Percentiles rank a stretch among this genome's conserved stretches.
Evolutionary conservation across 30 jellyfish, hydroid and myxozoan genomes (phyloP).

Genomic region (Turritopsis rubra): DNA sequence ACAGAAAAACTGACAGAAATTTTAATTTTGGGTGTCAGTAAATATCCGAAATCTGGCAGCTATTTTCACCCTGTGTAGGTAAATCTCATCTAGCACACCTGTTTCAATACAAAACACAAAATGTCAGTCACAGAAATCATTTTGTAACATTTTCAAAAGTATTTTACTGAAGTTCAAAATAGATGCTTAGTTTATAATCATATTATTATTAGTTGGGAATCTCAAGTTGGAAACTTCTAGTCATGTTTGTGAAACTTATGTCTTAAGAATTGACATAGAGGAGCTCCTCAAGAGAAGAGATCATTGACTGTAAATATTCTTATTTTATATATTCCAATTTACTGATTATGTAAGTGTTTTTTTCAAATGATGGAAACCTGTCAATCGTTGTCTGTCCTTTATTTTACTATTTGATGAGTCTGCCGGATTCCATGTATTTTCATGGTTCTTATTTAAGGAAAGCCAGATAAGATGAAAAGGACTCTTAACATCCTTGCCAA

Average conservation of each 20-base stretch:
- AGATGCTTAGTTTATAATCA: too few species aligned
- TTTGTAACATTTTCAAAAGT: background rate
- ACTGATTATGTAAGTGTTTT: background rate
- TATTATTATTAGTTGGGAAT: too few species aligned
- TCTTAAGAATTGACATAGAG: background rate
- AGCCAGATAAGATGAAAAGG: background rate
- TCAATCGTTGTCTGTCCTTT: background rate
- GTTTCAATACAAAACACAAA: too few species aligned
- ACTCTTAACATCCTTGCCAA: background rate
- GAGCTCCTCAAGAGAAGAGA: background rate
- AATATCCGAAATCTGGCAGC: too few species aligned
- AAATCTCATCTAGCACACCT: too few species aligned
- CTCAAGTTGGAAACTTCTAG: background rate
- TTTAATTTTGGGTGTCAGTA: too few species aligned
- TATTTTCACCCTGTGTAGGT: too few species aligned
- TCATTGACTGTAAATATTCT: background rate
- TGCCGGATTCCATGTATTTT: background rate
- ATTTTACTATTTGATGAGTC: background rate
- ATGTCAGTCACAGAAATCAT: too few species aligned
- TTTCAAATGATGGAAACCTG: background rate
- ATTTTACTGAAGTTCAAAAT: too few species aligned
- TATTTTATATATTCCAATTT: background rate
- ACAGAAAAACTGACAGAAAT: too few species aligned
- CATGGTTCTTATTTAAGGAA: background rate
- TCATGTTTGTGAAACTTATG: background rate